Conservation (phyloP, 2,888 invertebrate genomes). For the Apamea anceps region DNA sequence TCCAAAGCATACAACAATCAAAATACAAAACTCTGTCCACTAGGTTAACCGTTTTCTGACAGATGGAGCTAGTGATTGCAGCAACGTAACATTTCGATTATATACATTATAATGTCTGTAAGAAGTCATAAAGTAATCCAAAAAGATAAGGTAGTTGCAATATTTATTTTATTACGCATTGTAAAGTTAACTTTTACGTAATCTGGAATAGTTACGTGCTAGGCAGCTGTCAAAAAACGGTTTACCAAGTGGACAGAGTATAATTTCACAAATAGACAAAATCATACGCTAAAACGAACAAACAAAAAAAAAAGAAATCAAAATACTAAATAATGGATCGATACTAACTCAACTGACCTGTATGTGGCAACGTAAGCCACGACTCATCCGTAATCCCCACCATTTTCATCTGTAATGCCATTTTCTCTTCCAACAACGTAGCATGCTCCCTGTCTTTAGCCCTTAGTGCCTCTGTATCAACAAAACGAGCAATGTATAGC, state of each 20-base stretch:
- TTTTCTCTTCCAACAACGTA: conserved; percentile 96
- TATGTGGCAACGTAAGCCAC: conserved; percentile 78
- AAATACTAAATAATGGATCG: conserved; percentile 47
- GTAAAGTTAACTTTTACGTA: too few relatives aligned
- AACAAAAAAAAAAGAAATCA: not conserved
- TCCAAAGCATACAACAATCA: not conserved
- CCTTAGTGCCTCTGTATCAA: conserved; percentile 93
- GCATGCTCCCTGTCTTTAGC: conserved; percentile 97
- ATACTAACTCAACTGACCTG: conserved; percentile 74
- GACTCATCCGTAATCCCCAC: conserved; percentile 90
- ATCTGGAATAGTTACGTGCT: too few relatives aligned
- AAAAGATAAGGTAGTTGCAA: too few relatives aligned
- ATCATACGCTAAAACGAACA: not conserved
- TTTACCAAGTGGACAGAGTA: too few relatives aligned
- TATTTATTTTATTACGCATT: too few relatives aligned
- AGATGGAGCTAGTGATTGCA: too few relatives aligned
- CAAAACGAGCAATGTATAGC: conserved; percentile 27
- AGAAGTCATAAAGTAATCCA: too few relatives aligned
- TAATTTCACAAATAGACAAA: not conserved
- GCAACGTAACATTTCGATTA: too few relatives aligned
- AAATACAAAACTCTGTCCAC: not conserved
- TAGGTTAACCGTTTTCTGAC: too few relatives aligned
- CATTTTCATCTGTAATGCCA: conserved; percentile 94
- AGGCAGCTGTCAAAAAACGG: too few relatives aligned
- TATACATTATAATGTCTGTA: too few relatives aligned